Conservation (phyloP, 37 sponge, comb jelly and placozoan genomes). For the Sycon ciliatum region DNA sequence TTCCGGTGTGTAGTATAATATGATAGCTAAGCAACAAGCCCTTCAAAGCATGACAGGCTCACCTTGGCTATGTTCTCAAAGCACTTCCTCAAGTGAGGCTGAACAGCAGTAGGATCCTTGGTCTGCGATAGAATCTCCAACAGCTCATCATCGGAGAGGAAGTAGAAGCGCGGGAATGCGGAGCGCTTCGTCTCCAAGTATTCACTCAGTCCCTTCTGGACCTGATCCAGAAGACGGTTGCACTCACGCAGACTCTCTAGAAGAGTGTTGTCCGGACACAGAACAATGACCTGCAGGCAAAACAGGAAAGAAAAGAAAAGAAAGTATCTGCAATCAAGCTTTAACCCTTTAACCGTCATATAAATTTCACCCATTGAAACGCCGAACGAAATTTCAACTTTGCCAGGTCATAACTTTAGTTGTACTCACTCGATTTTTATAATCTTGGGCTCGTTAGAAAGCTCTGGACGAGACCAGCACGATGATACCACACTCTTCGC, state of each 20-base stretch:
- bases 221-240: constrained; percentile 94
- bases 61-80: constrained; percentile 94
- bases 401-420: no score
- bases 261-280: constrained; percentile 78
- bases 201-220: constrained; percentile 98
- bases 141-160: constrained; percentile 97
- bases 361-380: no score
- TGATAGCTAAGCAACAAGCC: background rate
- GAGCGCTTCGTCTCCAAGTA: constrained; percentile 94
- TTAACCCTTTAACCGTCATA: no score
- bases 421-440: no score
- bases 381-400: no score
- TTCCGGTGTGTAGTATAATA: background rate
- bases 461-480: no score
- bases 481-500: no score
- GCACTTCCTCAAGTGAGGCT: constrained; percentile 98
- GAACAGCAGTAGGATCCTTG: constrained; percentile 99
- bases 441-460: no score
- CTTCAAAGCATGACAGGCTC: no score
- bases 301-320: background rate
- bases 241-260: constrained; percentile 93
- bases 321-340: no score
- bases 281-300: constrained; percentile 50
- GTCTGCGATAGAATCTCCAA: constrained; percentile 98
- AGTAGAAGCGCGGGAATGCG: constrained; percentile 98